Conservation (phyloP, 2,797 vertebrate genomes). For the Artibeus jamaicensis region DNA sequence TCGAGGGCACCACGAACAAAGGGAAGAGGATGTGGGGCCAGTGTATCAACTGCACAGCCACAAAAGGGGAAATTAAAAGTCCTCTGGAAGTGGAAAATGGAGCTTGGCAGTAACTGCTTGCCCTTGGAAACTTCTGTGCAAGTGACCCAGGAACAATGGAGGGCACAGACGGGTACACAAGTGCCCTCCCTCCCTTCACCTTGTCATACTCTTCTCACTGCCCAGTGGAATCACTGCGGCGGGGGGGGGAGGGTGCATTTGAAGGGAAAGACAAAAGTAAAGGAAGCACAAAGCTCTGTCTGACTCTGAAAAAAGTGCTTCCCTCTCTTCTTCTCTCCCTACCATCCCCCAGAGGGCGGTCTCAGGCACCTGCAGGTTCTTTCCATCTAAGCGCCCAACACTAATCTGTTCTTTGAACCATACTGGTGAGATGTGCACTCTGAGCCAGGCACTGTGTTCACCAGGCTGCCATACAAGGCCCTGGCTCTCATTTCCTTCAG, state of each 20-base stretch:
- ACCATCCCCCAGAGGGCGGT: background rate
- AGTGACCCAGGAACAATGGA: background rate
- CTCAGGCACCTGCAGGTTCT: background rate
- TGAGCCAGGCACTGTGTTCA: accelerated
- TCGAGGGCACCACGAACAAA: conserved; percentile 20
- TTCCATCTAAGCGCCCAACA: background rate
- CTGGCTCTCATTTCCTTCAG: background rate
- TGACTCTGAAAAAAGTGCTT: background rate
- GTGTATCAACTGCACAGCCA: conserved; percentile 18
- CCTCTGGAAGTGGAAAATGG: conserved; percentile 34
- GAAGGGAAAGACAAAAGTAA: accelerated
- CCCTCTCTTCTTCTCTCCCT: background rate
- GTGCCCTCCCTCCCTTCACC: background rate
- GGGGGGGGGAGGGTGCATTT: accelerated
- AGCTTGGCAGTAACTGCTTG: conserved; percentile 19
- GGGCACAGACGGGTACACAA: background rate
- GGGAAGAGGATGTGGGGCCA: conserved; percentile 42
- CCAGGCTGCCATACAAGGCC: background rate
- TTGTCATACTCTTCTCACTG: accelerated
- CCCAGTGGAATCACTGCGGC: background rate
- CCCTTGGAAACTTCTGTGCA: background rate
- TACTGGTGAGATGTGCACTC: background rate
- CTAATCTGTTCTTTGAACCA: background rate
- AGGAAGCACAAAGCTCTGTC: background rate
- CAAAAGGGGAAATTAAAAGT: conserved; percentile 18